Percentiles rank a stretch among this genome's conserved stretches.
phyloP scores from a whole-genome alignment of 2,888 invertebrate genomes.

The Morpho helenor region DNA sequence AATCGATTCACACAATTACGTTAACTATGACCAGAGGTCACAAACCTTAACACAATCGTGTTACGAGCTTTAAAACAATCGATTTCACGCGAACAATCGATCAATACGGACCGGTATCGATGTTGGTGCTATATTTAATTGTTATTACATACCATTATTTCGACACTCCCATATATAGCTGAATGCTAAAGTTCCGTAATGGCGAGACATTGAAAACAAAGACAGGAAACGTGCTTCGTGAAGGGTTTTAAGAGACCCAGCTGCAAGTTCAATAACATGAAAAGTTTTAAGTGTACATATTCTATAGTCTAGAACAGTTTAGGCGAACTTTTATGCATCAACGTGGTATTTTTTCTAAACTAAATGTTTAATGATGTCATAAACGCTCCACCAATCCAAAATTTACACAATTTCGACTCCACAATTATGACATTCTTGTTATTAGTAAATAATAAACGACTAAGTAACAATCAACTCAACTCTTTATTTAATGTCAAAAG shows the following conservation, averaged over 20 bases:
- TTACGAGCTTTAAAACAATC: slow-evolving; percentile 8
- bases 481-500: too few species aligned
- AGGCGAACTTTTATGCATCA: too few species aligned
- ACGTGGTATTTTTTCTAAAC: too few species aligned
- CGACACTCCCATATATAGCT: slow-evolving; percentile 17
- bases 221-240: slow-evolving; percentile 24
- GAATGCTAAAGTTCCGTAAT: slow-evolving; percentile 19
- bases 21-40: slow-evolving; percentile 5
- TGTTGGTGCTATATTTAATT: slow-evolving; percentile 17
- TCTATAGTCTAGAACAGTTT: too few species aligned
- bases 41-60: slow-evolving; percentile 7
- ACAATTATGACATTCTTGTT: too few species aligned
- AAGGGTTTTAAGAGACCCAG: slow-evolving; percentile 16
- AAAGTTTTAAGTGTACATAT: too few species aligned
- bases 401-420: too few species aligned
- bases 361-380: too few species aligned
- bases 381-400: too few species aligned
- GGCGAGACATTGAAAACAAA: slow-evolving; percentile 23
- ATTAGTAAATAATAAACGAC: too few species aligned
- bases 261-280: slow-evolving; percentile 15
- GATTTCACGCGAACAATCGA: slow-evolving; percentile 13
- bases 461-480: too few species aligned
- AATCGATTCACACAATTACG: background rate
- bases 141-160: slow-evolving; percentile 18
- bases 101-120: slow-evolving; percentile 5